phyloP scores from a whole-genome alignment of 2,113 vertebrate genomes.

The Lagopus leucura region DNA sequence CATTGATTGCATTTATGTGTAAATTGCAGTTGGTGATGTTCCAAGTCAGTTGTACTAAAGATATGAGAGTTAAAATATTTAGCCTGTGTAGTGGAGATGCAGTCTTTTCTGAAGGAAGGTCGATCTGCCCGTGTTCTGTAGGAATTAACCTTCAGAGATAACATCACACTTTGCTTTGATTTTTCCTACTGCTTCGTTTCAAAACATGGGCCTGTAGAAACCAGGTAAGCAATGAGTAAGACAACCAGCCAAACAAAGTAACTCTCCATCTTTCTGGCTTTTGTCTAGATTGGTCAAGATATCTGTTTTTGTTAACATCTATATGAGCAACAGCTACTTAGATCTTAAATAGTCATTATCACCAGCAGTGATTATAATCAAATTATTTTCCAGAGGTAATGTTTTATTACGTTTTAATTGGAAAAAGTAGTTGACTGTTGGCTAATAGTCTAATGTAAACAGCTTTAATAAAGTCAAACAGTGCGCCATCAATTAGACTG shows the following conservation, averaged over 20 bases:
- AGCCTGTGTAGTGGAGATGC: neutral
- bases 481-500: neutral
- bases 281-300: slow-evolving; percentile 19
- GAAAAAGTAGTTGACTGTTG: slow-evolving; percentile 16
- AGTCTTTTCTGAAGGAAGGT: neutral
- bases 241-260: neutral
- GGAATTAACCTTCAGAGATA: neutral
- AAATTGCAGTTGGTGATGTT: neutral
- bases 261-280: neutral
- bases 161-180: neutral
- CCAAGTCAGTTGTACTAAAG: neutral
- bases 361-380: slow-evolving; percentile 1
- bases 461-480: neutral
- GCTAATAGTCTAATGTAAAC: neutral
- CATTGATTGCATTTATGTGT: neutral
- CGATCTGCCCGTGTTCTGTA: neutral
- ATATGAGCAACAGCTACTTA: neutral
- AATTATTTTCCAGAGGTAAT: slow-evolving; percentile 19
- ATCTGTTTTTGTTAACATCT: slow-evolving; percentile 36
- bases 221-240: no score
- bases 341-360: slow-evolving; percentile 14
- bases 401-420: slow-evolving; percentile 16
- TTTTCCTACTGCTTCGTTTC: neutral
- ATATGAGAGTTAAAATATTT: neutral
- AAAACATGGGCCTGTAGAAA: neutral